Evolutionary conservation across 1,140 invertebrate species (phyloP).

Genomic region (Lepidostoma basale): DNA sequence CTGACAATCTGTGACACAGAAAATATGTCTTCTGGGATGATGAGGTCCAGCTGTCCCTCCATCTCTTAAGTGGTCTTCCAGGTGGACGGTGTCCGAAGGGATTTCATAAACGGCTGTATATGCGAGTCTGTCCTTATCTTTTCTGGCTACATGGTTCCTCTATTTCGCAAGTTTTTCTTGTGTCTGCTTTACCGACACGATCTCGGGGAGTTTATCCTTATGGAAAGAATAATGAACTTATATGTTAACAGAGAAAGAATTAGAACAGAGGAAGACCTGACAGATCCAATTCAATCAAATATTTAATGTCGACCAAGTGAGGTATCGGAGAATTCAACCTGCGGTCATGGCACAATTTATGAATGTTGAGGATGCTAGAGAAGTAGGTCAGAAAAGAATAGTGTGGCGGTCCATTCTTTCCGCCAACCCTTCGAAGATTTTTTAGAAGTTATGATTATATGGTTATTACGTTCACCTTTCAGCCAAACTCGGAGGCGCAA

Average conservation of each 20-base stretch:
- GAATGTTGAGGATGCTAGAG: too few relatives aligned
- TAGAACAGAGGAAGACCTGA: background rate
- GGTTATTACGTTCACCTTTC: conserved; percentile 30
- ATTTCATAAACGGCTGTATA: too few relatives aligned
- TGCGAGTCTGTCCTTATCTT: too few relatives aligned
- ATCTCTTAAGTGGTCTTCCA: background rate
- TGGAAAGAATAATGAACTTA: background rate
- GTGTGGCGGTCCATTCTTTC: background rate
- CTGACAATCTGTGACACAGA: too few relatives aligned
- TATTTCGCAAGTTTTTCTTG: too few relatives aligned
- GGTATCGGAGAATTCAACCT: too few relatives aligned
- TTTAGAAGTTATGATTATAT: background rate
- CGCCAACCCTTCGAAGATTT: background rate
- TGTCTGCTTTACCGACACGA: too few relatives aligned
- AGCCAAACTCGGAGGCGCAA: conserved; percentile 58
- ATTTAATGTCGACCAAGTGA: background rate
- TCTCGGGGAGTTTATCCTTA: too few relatives aligned
- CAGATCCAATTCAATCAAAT: background rate
- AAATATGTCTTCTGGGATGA: too few relatives aligned
- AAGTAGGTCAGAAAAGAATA: background rate
- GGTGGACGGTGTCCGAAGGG: background rate
- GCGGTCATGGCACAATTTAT: too few relatives aligned
- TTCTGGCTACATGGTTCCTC: too few relatives aligned
- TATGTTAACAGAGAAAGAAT: background rate
- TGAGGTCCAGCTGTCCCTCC: background rate